Evolutionary conservation across 2,113 vertebrate species (phyloP).

Genomic region (Gopherus evgoodei): DNA sequence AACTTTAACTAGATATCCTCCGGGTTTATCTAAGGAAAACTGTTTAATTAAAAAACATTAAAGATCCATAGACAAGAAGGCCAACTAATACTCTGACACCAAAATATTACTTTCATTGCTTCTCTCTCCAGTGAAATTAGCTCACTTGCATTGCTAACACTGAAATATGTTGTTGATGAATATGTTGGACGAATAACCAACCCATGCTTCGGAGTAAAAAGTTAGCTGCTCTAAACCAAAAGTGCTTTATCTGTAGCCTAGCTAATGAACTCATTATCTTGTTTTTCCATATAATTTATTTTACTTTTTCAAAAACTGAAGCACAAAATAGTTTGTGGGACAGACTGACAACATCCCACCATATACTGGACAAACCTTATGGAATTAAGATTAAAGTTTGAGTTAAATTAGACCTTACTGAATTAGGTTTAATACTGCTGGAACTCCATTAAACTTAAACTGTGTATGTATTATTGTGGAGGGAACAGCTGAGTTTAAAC

Average conservation of each 20-base stretch:
- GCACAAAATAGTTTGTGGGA: neutral
- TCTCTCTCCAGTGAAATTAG: neutral
- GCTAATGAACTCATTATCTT: neutral
- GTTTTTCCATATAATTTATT: neutral
- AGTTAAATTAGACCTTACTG: too few species aligned
- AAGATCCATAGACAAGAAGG: neutral
- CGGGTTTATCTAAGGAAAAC: neutral
- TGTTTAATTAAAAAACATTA: neutral
- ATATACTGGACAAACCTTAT: neutral
- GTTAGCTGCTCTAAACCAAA: neutral
- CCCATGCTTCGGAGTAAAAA: neutral
- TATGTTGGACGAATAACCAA: neutral
- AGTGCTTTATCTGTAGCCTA: neutral
- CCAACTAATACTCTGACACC: neutral
- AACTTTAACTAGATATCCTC: neutral
- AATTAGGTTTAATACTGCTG: too few species aligned
- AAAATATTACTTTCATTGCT: neutral
- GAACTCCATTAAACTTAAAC: too few species aligned
- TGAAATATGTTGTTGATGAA: neutral
- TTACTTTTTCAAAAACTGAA: neutral
- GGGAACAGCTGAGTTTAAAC: too few species aligned
- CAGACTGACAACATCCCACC: neutral
- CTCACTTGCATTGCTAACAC: neutral
- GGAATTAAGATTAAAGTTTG: neutral
- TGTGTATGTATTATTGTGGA: too few species aligned